These are phyloP conservation scores for Epinotia ramella DNA, from an alignment of 2,888 invertebrate genomes.

Conservation along the genomic window DNA sequence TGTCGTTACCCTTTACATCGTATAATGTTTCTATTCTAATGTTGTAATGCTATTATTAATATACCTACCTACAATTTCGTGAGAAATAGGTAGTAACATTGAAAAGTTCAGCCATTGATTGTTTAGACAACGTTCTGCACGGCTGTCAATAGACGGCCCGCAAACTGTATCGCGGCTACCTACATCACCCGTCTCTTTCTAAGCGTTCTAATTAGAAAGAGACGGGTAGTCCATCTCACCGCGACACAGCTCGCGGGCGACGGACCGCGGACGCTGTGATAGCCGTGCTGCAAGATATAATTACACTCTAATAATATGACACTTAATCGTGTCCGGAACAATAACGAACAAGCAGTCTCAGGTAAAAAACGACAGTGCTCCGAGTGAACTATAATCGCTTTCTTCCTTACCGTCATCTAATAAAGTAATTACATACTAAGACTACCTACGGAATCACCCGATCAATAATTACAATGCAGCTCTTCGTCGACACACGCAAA, in stretches of 20 bases:
- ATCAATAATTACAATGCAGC: conserved; percentile 31
- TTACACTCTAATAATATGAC: not conserved
- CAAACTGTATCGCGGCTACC: too few relatives aligned
- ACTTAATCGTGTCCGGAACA: not conserved
- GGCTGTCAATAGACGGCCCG: too few relatives aligned
- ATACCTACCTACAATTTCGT: conserved; percentile 33
- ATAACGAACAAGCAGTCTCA: not conserved
- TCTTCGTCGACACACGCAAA: conserved; percentile 24
- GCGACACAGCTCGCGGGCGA: too few relatives aligned
- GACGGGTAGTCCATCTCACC: too few relatives aligned
- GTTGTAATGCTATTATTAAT: conserved; percentile 34
- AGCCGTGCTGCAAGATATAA: not conserved
- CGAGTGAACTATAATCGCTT: conserved; percentile 20
- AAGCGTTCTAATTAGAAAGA: too few relatives aligned
- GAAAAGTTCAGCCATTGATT: conserved; percentile 28
- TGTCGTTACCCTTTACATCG: conserved; percentile 38
- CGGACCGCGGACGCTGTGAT: too few relatives aligned
- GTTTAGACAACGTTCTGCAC: not conserved
- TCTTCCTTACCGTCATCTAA: conserved; percentile 30
- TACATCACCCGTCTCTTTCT: too few relatives aligned
- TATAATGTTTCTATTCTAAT: conserved; percentile 37
- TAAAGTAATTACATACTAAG: conserved; percentile 30
- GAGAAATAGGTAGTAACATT: conserved; percentile 27
- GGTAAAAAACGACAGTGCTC: not conserved
- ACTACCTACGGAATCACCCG: conserved; percentile 26